Evolutionary conservation across 1,140 invertebrate genomes (phyloP), one percentile per base, ranked within the genome.

Genomic region (Drosophila tsacasi): DNA sequence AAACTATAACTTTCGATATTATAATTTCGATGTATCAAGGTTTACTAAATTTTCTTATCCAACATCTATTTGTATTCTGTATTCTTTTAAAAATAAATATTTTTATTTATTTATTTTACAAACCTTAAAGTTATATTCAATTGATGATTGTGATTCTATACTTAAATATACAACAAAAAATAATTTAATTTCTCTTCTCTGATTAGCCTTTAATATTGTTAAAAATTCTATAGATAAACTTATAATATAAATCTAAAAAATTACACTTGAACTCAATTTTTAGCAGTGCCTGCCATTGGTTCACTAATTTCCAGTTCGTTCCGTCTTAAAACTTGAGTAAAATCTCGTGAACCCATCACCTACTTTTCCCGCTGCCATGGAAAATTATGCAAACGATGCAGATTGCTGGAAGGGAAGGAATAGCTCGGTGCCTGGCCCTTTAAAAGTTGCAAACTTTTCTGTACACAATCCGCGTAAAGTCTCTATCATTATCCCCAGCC

Each of bases 351-450:
- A 39, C 30, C 23, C 37, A 37, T 62, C 63, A 62, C 39, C 68
- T 63, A 71, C 44, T 52, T 71, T 66, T 25, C 15, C 21, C 25
- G n/a, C n/a, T 37, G 55, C 61, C 52, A 69, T 81, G 73, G 67
- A 84, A 81, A 85, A 85, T 85, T 85, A 85, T 85, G 82, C 82
- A 85, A 85, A 85, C 79, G 54, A 49, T 55, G 44, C 40, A 63
- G 54, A 76, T 82, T 68, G n/a, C 30, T 27, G 30, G 39, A 44
- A 60, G 23, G 50, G 13, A 49, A n/a, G 23, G 27, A 46, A 49
- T 25, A 25, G 32, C 4, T 5, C 17, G 40, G 19, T 17, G 25
- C 17, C 9, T 3, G 55, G 47, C 44, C 40, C 61, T 66, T 66
- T 57, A 55, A 76, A 63, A 80, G 72, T 60, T 68, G 46, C 15